These are phyloP conservation scores for Tortricodes alternella DNA, from an alignment of 2,888 invertebrate species.

Conservation along the genomic window DNA sequence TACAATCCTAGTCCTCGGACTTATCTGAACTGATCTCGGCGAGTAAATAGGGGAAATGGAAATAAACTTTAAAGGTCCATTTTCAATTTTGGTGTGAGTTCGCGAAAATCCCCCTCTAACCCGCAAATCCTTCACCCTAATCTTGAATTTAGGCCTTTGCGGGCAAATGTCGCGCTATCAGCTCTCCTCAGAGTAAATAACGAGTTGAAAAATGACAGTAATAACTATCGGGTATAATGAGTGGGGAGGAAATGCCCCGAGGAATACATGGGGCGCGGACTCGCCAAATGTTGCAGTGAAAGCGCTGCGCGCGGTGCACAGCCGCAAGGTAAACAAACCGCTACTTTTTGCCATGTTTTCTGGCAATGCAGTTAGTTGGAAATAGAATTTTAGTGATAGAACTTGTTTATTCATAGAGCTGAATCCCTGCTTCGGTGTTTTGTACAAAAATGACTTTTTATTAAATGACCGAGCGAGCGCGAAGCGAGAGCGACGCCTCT, in stretches of 20 bases:
- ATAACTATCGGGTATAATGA: conserved; percentile 81
- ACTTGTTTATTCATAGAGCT: not conserved
- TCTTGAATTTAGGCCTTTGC: conserved; percentile 66
- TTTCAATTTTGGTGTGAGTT: conserved; percentile 75
- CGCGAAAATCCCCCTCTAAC: conserved; percentile 59
- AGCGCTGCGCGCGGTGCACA: conserved; percentile 35
- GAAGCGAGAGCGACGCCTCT: too few relatives aligned
- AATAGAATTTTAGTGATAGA: conserved; percentile 20
- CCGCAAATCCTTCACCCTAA: conserved; percentile 68
- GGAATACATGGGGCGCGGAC: conserved; percentile 72
- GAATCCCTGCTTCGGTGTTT: not conserved
- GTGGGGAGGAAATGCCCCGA: conserved; percentile 77
- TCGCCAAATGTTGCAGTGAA: conserved; percentile 73
- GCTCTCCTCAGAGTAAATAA: conserved; percentile 80
- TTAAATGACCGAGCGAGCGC: too few relatives aligned
- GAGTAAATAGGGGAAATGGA: conserved; percentile 46
- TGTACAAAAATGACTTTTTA: not conserved
- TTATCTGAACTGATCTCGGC: conserved; percentile 43
- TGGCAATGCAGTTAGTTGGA: conserved; percentile 17
- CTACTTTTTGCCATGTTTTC: conserved; percentile 35
- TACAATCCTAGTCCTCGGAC: conserved; percentile 40
- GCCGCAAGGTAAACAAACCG: conserved; percentile 66
- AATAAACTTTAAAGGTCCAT: conserved; percentile 63
- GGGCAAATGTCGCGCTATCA: conserved; percentile 79
- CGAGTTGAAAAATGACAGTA: conserved; percentile 83